A percentile compares a stretch with the other conserved stretches of the same genome.
Evolutionary conservation across 2,888 invertebrate genomes (phyloP).

Genomic region (Drosophila neoperkinsi): DNA sequence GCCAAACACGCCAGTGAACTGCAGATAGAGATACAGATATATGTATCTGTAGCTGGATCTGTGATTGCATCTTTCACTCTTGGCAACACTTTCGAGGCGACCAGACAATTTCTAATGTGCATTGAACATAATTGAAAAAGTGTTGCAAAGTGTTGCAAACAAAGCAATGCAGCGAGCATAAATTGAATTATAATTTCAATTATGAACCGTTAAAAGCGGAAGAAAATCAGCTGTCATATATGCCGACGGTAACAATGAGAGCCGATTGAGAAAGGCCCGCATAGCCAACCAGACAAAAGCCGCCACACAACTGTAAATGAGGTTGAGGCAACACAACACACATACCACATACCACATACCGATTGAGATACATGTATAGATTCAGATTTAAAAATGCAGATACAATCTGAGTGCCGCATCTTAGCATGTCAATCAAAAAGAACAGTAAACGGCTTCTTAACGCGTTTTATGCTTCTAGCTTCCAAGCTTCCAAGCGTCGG

Average conservation of each 20-base stretch:
- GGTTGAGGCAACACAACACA: conserved; percentile 51
- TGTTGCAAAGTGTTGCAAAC: conserved; percentile 67
- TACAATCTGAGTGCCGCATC: conserved; percentile 42
- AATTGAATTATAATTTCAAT: conserved; percentile 81
- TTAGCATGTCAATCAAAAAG: conserved; percentile 74
- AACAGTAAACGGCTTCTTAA: conserved; percentile 68
- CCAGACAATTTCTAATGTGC: conserved; percentile 67
- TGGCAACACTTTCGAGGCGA: conserved; percentile 59
- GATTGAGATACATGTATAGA: conserved; percentile 25
- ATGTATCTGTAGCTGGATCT: conserved; percentile 44
- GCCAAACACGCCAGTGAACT: conserved; percentile 57
- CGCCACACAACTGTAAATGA: conserved; percentile 72
- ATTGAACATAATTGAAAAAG: conserved; percentile 76
- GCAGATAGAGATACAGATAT: conserved; percentile 21
- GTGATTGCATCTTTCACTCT: conserved; percentile 70
- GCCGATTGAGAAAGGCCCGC: conserved; percentile 62
- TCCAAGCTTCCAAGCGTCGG: conserved; percentile 20
- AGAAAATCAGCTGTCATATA: conserved; percentile 59
- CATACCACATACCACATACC: conserved; percentile 39
- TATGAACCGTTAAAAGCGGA: conserved; percentile 80
- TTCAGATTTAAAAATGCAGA: conserved; percentile 34
- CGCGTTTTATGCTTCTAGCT: conserved; percentile 26
- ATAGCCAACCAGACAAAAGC: conserved; percentile 30
- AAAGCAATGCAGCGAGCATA: conserved; percentile 42
- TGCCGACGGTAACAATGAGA: conserved; percentile 52